Percentiles rank a stretch among this genome's conserved stretches.
These are phyloP conservation scores for Plagodis dolabraria DNA, from an alignment of 2,888 invertebrate species.

Conservation along the genomic window DNA sequence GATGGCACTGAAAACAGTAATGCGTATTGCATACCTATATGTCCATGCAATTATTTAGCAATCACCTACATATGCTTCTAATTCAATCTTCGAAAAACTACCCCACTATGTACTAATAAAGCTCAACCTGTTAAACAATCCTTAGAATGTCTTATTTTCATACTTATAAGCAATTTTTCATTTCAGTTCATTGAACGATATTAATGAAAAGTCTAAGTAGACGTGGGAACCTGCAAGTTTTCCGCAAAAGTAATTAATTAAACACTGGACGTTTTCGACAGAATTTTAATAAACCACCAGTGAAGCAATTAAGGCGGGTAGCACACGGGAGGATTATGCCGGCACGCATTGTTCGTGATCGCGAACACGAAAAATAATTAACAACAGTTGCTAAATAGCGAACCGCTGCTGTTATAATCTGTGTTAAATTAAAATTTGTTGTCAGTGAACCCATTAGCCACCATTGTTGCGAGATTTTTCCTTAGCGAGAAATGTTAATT, in stretches of 20 bases:
- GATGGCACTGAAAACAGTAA: too few species aligned
- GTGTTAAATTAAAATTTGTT: slow-evolving; percentile 30
- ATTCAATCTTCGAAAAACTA: too few species aligned
- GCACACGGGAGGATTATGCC: slow-evolving; percentile 47
- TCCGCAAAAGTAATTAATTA: slow-evolving; percentile 10
- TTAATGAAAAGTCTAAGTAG: too few species aligned
- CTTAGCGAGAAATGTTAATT: slow-evolving; percentile 18
- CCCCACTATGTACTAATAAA: too few species aligned
- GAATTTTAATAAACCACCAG: slow-evolving; percentile 34
- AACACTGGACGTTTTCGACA: slow-evolving; percentile 19
- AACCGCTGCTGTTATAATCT: slow-evolving; percentile 44
- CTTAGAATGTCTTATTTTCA: too few species aligned
- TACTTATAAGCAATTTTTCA: too few species aligned
- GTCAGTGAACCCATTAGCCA: slow-evolving; percentile 26
- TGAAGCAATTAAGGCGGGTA: slow-evolving; percentile 32
- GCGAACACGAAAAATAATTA: slow-evolving; percentile 64
- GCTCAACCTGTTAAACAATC: too few species aligned
- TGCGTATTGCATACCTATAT: too few species aligned
- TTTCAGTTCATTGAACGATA: too few species aligned
- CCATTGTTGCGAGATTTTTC: slow-evolving; percentile 19
- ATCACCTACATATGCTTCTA: too few species aligned
- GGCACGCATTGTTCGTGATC: slow-evolving; percentile 64
- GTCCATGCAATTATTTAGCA: too few species aligned
- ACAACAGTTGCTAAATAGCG: slow-evolving; percentile 57
- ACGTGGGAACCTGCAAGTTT: not conserved